These are phyloP conservation scores for Acipenser ruthenus DNA, from an alignment of 2,797 vertebrate species.

Conservation along the genomic window DNA sequence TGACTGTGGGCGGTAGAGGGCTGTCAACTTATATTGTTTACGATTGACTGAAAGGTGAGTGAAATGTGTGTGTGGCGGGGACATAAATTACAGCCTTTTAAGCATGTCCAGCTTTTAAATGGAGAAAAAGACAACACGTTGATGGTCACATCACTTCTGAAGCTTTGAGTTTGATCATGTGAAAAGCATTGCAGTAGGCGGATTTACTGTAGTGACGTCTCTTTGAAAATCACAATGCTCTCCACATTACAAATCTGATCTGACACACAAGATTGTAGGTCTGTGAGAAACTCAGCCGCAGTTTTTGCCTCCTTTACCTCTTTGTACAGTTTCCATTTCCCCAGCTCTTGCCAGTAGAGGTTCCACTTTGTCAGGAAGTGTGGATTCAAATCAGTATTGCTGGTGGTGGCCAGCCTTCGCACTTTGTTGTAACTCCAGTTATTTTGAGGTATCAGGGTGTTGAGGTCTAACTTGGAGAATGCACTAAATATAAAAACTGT, in stretches of 20 bases:
- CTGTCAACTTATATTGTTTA: too few species aligned
- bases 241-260: too few species aligned
- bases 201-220: not conserved
- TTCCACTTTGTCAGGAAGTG: not conserved
- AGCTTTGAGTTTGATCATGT: not conserved
- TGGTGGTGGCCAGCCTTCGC: not conserved
- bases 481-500: too few species aligned
- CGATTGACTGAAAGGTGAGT: too few species aligned
- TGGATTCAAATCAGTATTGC: not conserved
- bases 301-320: not conserved
- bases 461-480: not conserved
- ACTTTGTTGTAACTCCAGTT: not conserved
- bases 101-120: too few species aligned
- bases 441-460: not conserved
- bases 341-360: not conserved
- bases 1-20: too few species aligned
- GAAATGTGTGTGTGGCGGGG: too few species aligned
- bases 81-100: too few species aligned
- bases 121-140: not conserved
- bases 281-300: not conserved
- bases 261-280: too few species aligned
- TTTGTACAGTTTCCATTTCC: not conserved
- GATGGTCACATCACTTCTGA: not conserved
- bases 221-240: not conserved
- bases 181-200: not conserved